phyloP scores from a whole-genome alignment of 2,797 vertebrate species.

The Aphelocoma californica region DNA sequence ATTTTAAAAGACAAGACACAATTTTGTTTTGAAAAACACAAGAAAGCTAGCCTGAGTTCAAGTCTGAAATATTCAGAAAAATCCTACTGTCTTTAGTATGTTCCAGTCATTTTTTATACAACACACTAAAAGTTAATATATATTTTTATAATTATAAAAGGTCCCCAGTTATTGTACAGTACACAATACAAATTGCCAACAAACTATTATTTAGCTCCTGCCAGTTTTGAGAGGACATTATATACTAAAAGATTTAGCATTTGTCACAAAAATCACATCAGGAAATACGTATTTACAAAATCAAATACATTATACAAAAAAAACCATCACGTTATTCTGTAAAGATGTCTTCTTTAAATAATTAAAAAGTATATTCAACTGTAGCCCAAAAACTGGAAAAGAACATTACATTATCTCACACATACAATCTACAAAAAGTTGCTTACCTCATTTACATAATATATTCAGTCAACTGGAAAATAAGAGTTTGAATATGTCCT shows the following conservation, averaged over 20 bases:
- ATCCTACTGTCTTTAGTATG: constrained; percentile 99
- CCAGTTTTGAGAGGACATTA: constrained; percentile 93
- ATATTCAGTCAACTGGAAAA: constrained; percentile 88
- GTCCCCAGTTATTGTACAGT: constrained; percentile 97
- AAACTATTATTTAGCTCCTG: constrained; percentile 93
- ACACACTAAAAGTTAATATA: constrained; percentile 99
- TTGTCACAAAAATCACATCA: constrained; percentile 90
- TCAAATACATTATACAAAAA: constrained; percentile 95
- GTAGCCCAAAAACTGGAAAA: constrained; percentile 89
- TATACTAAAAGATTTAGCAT: constrained; percentile 94
- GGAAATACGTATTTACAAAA: constrained; percentile 96
- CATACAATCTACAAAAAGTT: constrained; percentile 86
- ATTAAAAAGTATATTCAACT: constrained; percentile 88
- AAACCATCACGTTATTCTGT: constrained; percentile 89
- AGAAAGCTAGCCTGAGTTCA: constrained; percentile 99
- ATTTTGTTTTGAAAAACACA: constrained; percentile 99
- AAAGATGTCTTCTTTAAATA: constrained; percentile 88
- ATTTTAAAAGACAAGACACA: constrained; percentile 99
- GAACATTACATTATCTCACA: constrained; percentile 89
- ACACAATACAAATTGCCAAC: constrained; percentile 99
- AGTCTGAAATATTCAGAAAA: constrained; percentile 99
- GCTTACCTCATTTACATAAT: constrained; percentile 89
- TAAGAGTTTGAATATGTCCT: constrained; percentile 81
- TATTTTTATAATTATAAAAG: constrained; percentile 99
- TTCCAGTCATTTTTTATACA: constrained; percentile 96